These are phyloP conservation scores for Hucho hucho DNA, from an alignment of 2,113 vertebrate genomes.

Conservation along the genomic window DNA sequence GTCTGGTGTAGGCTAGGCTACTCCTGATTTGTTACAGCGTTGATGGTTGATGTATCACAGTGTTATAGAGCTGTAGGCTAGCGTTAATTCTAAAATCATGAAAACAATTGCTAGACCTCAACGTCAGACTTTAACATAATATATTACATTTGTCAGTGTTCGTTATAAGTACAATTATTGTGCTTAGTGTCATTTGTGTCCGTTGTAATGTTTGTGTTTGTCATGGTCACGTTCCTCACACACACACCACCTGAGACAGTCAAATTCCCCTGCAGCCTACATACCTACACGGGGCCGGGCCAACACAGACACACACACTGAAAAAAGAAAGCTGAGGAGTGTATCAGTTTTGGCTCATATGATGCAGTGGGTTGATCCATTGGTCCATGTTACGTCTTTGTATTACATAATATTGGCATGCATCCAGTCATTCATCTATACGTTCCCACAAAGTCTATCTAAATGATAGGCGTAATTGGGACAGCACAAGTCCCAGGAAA, in stretches of 20 bases:
- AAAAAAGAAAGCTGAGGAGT: too few relatives aligned
- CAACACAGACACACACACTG: not conserved
- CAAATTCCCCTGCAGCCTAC: too few relatives aligned
- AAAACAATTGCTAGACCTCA: not conserved
- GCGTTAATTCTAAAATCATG: not conserved
- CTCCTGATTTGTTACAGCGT: not conserved
- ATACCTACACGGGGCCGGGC: too few relatives aligned
- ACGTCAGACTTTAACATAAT: not conserved
- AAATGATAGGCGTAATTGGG: too few relatives aligned
- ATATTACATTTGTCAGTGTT: not conserved
- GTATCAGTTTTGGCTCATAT: too few relatives aligned
- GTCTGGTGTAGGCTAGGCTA: constrained; percentile 9
- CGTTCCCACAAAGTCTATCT: too few relatives aligned
- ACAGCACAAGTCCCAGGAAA: too few relatives aligned
- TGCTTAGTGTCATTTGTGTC: not conserved
- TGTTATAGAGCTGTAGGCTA: not conserved
- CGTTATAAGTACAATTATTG: not conserved
- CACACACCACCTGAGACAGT: not conserved
- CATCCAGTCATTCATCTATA: too few relatives aligned
- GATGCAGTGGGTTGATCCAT: too few relatives aligned
- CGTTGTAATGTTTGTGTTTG: not conserved
- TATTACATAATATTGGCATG: too few relatives aligned
- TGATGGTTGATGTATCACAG: not conserved
- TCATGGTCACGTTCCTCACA: not conserved
- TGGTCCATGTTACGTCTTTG: too few relatives aligned